Base-by-base conservation (phyloP, 2,113 vertebrate species). In the Vulpes lagopus region DNA sequence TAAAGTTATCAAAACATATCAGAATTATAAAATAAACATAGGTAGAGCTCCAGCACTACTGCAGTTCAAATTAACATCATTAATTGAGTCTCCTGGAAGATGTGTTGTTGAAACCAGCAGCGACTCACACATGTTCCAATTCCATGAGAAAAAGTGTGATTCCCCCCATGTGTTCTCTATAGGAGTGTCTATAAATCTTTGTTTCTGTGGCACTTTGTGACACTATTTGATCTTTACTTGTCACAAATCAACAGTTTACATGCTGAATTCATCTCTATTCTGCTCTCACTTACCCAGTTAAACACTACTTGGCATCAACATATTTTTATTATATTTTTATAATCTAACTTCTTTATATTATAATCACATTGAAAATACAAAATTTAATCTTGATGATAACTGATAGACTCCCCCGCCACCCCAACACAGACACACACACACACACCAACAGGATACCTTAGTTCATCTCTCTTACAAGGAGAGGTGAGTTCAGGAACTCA, bases 201-300 rank as follows among this genome's bases (percentile, higher is more conserved):
- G 22, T 51, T 59, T 73, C 51, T 74, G 59, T 62, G 22, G 57
- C 22, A 86, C 16, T 30, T 9, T 90, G 11, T 35, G 43, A 91
- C 73, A 73, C 51, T 74, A 35, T 90, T 80, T 94, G 60, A 91
- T 94, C n/a, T 91, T 86, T 62, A 22, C 22, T 91, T 82, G 27
- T 38, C 67, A 92, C 67, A 94, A 67, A 67, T 32, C 27, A 8
- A 59, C 23, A 57, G 38, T 64, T 65, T 32, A 53, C 25, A 80
- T 49, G 8, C 71, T 84, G 65, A 4, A 25, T 80, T 92, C 30
- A 65, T 35, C 60, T 86, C 20, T 95, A 2, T 67, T 93, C 17
- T 49, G 30, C 8, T 74, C 25, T 94, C 51, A 69, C 59, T 84
- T 80, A 85, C 17, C 32, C 69, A 89, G 60, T 59, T 94, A 86